Evolutionary conservation across 2,113 vertebrate species (phyloP).

Genomic region (Phyllopteryx taeniolatus): DNA sequence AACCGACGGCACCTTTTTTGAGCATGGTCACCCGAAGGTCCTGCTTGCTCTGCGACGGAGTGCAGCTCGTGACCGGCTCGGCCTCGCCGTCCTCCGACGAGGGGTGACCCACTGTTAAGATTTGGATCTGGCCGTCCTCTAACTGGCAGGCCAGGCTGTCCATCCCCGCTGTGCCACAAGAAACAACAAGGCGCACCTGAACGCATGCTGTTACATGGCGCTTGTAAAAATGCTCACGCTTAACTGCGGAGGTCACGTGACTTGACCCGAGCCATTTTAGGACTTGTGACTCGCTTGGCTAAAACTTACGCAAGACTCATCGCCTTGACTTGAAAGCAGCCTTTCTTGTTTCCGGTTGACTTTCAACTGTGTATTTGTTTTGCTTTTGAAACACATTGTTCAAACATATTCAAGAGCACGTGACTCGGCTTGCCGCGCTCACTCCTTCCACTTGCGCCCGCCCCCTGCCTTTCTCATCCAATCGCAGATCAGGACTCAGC

Average conservation of each 20-base stretch:
- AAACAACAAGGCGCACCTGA: slow-evolving; percentile 27
- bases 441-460: no score
- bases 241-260: background rate
- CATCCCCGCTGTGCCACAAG: slow-evolving; percentile 77
- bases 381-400: no score
- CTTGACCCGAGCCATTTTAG: background rate
- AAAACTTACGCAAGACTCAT: no score
- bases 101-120: slow-evolving; percentile 83
- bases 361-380: no score
- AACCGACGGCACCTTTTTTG: slow-evolving; percentile 84
- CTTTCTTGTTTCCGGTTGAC: no score
- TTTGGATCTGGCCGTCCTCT: slow-evolving; percentile 86
- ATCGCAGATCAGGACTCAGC: no score
- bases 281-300: no score
- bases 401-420: no score
- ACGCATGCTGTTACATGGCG: background rate
- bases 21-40: slow-evolving; percentile 91
- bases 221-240: background rate
- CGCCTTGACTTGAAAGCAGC: background rate
- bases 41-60: slow-evolving; percentile 82
- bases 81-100: slow-evolving; percentile 78
- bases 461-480: no score
- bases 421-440: no score
- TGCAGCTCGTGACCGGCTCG: slow-evolving; percentile 78
- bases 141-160: slow-evolving; percentile 83